These are phyloP conservation scores for Cinclus cinclus DNA, from an alignment of 2,113 vertebrate species.

Conservation along the genomic window DNA sequence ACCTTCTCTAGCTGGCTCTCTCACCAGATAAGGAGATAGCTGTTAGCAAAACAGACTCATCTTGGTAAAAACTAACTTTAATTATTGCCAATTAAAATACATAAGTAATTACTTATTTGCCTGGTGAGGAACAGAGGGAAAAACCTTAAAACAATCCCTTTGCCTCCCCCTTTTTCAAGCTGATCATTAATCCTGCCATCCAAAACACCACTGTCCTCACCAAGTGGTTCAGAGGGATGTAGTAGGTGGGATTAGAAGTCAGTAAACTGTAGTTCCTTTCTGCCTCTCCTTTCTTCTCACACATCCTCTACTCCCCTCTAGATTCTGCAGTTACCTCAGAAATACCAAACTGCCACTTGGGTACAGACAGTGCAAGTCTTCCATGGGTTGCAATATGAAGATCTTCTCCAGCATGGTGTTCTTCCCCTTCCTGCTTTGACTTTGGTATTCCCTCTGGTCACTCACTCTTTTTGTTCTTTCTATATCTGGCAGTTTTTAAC, in stretches of 20 bases:
- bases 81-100: neutral
- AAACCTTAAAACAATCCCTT: neutral
- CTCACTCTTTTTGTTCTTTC: neutral
- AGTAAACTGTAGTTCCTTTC: neutral
- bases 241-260: neutral
- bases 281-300: neutral
- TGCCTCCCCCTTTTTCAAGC: neutral
- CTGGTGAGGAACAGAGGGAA: neutral
- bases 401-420: neutral
- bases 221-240: accelerated
- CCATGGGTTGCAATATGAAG: neutral
- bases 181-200: neutral
- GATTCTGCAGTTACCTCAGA: neutral
- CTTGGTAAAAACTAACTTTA: neutral
- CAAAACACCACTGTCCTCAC: neutral
- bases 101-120: accelerated
- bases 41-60: neutral
- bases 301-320: neutral
- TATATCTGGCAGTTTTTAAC: neutral
- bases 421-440: neutral
- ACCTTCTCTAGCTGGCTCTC: too few species aligned
- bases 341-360: neutral
- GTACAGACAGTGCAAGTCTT: neutral
- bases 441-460: neutral
- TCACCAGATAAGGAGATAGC: neutral